Evolutionary conservation across 1,140 invertebrate genomes (phyloP).

Genomic region (Sweltsa coloradensis): DNA sequence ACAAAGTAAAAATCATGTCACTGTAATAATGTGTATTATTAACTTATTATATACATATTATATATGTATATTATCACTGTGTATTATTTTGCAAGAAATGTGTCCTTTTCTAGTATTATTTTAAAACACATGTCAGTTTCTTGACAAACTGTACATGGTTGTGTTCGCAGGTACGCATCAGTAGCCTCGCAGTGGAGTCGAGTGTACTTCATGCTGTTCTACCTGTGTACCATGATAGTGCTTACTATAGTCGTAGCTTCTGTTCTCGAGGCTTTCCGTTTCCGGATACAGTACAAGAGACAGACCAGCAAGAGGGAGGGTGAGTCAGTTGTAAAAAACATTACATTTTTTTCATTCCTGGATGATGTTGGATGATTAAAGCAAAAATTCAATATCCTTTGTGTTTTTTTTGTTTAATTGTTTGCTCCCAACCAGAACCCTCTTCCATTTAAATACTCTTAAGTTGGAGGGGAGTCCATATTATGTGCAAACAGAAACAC

Average conservation of each 20-base stretch:
- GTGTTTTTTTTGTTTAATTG: constrained; percentile 7
- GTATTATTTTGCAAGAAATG: no score
- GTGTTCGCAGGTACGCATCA: constrained; percentile 62
- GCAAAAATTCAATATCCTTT: constrained; percentile 1
- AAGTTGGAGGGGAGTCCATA: no score
- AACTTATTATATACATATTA: no score
- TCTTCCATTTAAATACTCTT: no score
- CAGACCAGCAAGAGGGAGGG: constrained; percentile 71
- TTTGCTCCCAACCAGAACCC: constrained; percentile 12
- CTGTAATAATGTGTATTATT: no score
- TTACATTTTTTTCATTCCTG: constrained; percentile 7
- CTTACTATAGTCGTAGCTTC: constrained; percentile 84
- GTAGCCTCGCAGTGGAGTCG: constrained; percentile 53
- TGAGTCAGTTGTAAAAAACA: constrained; percentile 29
- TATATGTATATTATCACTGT: no score
- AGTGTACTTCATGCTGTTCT: constrained; percentile 83
- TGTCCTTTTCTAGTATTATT: no score
- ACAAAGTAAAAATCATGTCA: no score
- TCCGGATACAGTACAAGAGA: constrained; percentile 76
- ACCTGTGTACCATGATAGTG: constrained; percentile 83
- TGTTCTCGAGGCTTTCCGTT: constrained; percentile 80
- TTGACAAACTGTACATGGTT: constrained; percentile 55
- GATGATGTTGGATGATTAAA: neutral
- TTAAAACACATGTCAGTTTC: no score
- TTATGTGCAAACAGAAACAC: no score